Percentiles rank a stretch among this genome's conserved stretches.
Evolutionary conservation across 2,113 vertebrate species (phyloP).

Genomic region (Labeo rohita): DNA sequence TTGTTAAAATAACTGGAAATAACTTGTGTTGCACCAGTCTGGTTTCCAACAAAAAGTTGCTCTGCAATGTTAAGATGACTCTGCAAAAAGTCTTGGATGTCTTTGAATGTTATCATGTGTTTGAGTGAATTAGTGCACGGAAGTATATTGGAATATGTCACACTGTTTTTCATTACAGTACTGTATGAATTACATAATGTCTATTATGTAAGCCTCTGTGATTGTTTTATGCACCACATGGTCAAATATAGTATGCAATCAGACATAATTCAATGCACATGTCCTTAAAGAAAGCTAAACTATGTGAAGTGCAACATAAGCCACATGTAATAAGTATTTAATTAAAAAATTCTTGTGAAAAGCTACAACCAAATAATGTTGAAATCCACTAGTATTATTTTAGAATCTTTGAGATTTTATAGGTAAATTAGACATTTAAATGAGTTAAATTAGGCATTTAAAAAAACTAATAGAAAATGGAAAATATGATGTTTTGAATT

Average conservation of each 20-base stretch:
- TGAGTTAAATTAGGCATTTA: too few relatives aligned
- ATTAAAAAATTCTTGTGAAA: not conserved
- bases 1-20: not conserved
- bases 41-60: not conserved
- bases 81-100: not conserved
- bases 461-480: too few relatives aligned
- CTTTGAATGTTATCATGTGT: not conserved
- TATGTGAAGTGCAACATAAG: not conserved
- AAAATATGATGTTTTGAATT: too few relatives aligned
- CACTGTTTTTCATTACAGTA: not conserved
- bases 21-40: not conserved
- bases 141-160: not conserved
- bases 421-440: too few relatives aligned
- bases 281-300: not conserved
- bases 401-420: too few relatives aligned
- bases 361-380: not conserved
- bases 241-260: not conserved
- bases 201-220: too few relatives aligned
- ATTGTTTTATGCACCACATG: not conserved
- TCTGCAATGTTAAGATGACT: not conserved
- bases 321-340: not conserved
- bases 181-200: not conserved
- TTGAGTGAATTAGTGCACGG: not conserved
- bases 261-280: not conserved
- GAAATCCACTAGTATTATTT: not conserved